Evolutionary conservation across 2,888 invertebrate genomes (phyloP), one percentile per base, ranked within the genome.

Genomic region (Platycheirus rosarum): DNA sequence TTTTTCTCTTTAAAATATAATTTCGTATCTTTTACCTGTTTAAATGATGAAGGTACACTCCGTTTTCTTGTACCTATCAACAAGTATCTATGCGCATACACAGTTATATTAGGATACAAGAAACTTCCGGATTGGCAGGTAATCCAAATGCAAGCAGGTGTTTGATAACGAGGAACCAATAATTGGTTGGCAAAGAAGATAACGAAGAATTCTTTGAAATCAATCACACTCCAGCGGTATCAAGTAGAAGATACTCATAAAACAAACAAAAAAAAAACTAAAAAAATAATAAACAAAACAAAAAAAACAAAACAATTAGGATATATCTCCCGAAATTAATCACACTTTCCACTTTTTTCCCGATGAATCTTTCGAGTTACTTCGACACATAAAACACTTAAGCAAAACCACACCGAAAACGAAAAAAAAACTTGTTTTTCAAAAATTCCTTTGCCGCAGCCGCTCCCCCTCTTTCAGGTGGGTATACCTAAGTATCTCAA

Each of bases 191-290:
- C n/a, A 14, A 40, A 23, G 14, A 5, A 2, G 40, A 14, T 11
- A 23, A n/a, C n/a, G 55, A 42, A 18, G 53, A 29, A 13, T 51
- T 78, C 20, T 70, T 70, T 57, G 60, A 69, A 71, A 82, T 82
- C 82, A 82, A 82, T 82, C 82, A 82, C 63, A 82, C 82, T 49
- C 76, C 51, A 51, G 84, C 84, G 74, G 78, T 46, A 60, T 51
- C 84, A 57, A 51, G 74, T 40, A 84, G 78, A 78, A 78, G 78
- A 84, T 74, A 63, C 40, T 40, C 23, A 40, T 23, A 18, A 4
- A 26, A 26, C 14, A 20, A 14, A 57, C 13, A n/a, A 76, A 51
- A 42, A 65, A 69, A 32, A 65, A 69, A 71, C 68, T 42, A 51
- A 23, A 70, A 23, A 70, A 65, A 37, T 16, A 71, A 78, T 35